Evolutionary conservation across 2,797 vertebrate species (phyloP).

Genomic region (Gambusia yucatana): DNA sequence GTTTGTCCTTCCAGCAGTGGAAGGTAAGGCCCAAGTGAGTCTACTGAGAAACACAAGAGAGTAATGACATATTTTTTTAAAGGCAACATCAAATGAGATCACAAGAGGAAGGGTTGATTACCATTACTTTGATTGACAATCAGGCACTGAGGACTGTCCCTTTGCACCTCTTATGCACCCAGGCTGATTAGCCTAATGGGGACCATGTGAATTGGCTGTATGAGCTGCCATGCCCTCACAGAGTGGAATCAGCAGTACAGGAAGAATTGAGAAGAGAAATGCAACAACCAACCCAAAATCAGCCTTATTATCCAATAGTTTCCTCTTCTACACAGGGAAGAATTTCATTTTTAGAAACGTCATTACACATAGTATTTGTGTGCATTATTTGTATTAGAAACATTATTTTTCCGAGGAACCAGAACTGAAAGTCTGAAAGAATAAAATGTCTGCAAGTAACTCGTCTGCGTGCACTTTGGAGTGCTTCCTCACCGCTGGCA

Average conservation of each 20-base stretch:
- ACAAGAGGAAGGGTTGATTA: not conserved
- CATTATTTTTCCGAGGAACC: not conserved
- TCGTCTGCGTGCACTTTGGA: not conserved
- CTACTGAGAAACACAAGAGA: not conserved
- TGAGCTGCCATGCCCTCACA: not conserved
- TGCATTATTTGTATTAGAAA: too few species aligned
- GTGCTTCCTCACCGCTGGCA: not conserved
- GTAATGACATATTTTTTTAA: not conserved
- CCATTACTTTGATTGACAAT: not conserved
- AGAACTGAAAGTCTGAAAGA: not conserved
- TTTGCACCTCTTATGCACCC: not conserved
- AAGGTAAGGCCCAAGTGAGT: not conserved
- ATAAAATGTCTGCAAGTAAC: not conserved
- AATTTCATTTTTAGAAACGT: not conserved
- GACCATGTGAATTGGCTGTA: not conserved
- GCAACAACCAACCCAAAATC: not conserved
- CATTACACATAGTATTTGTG: too few species aligned
- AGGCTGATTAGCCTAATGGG: not conserved
- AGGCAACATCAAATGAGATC: not conserved
- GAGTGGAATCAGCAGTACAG: not conserved
- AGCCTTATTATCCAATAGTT: not conserved
- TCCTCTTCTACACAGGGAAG: not conserved
- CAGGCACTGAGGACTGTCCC: not conserved
- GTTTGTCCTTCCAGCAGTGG: not conserved
- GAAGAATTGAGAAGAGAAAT: not conserved